Base-by-base conservation (phyloP, 2,888 invertebrate genomes). In the Lampropteryx suffumata region DNA sequence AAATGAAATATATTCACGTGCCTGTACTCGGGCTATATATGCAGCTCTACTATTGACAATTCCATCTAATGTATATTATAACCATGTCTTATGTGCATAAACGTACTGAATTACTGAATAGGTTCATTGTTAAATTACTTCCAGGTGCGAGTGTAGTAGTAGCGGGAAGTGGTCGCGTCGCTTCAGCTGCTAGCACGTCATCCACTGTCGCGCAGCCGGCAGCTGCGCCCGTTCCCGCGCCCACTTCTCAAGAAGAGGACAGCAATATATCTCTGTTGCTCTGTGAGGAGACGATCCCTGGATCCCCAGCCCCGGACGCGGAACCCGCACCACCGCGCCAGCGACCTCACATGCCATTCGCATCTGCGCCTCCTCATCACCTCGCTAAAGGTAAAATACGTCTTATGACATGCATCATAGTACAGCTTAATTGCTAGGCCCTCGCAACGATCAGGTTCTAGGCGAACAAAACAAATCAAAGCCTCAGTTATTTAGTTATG, bases 221-320 rank as follows among this genome's bases (percentile, higher is more conserved):
- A 14, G n/a, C 6, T 7, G 24, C 9, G 4, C 14, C 44, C 9
- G 35, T 32, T 9, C 40, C 52, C 39, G 56, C 59, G 34, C 36
- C 51, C 13, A 68, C 59, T 5, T 71, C 11, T 14, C 36, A 69
- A 9, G 82, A 90, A 61, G 85, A 92, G 29, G 95, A 95, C 77
- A 93, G 94, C 59, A 92, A 93, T 62, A 93, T 94, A 61, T 95
- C 95, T 45, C 84, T 96, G 55, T 77, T 97, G 61, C 84, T 97
- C 8, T 97, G 97, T 78, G 96, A 96, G 76, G 97, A 97, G 84
- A 97, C 96, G 17, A 97, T 97, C 72, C 97, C 97, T 0, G 95
- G 97, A 13, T 97, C 96, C 74, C 97, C 97, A 3, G 95, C 95
- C 35, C 95, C 96, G 0, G 93, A 93, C 70, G 73, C 79, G 1